Conservation (phyloP, 2,888 invertebrate species). For the Drosophila diplacantha region DNA sequence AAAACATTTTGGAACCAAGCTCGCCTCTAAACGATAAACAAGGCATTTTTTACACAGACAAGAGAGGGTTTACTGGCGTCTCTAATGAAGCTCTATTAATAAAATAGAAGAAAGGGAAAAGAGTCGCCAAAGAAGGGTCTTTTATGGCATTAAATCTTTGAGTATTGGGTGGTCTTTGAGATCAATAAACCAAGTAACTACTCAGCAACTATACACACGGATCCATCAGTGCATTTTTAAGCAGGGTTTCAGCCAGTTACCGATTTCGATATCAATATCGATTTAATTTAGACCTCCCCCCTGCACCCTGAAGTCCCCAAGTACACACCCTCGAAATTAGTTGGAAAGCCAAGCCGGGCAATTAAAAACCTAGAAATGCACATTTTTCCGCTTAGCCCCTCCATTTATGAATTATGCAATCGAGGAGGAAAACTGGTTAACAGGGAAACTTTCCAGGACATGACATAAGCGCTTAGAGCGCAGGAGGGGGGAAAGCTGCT, state of each 20-base stretch:
- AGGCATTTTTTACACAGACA: constrained; percentile 55
- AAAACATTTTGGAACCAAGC: constrained; percentile 30
- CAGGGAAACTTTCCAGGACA: constrained; percentile 21
- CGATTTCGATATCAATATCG: constrained; percentile 11
- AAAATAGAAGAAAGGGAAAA: constrained; percentile 12
- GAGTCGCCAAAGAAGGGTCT: not conserved
- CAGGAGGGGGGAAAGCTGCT: not conserved
- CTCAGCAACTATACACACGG: not conserved
- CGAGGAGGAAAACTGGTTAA: constrained; percentile 21
- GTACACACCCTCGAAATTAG: constrained; percentile 19
- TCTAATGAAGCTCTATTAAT: constrained; percentile 28
- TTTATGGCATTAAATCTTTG: not conserved
- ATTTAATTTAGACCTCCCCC: not conserved
- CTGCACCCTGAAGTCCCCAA: not conserved
- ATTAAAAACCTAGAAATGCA: constrained; percentile 35
- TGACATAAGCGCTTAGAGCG: constrained; percentile 61
- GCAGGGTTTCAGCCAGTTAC: not conserved
- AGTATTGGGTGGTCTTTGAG: constrained; percentile 16
- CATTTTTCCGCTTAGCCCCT: constrained; percentile 42
- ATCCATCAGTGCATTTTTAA: not conserved
- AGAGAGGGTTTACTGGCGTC: constrained; percentile 12
- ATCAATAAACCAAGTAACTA: not conserved
- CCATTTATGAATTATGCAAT: constrained; percentile 56
- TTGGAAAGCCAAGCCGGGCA: constrained; percentile 10
- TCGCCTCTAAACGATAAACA: constrained; percentile 57